Evolutionary conservation across 2,888 invertebrate genomes (phyloP).

Genomic region (Sinohyriopsis cumingii): DNA sequence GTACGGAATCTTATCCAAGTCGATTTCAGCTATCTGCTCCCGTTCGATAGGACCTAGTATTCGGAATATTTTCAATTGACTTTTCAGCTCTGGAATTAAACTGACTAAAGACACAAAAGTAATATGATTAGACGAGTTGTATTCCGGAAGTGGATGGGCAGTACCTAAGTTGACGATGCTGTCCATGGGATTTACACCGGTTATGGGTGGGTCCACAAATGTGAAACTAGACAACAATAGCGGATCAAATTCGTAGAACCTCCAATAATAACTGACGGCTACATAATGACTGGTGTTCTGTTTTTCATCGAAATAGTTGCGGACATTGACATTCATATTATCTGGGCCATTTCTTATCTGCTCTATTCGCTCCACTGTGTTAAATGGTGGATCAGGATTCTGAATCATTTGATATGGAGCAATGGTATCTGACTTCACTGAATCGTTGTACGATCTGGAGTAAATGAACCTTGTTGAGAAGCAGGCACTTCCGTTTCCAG

Average conservation of each 20-base stretch:
- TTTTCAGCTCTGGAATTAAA: slow-evolving; percentile 39
- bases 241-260: slow-evolving; percentile 40
- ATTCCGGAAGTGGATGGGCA: slow-evolving; percentile 63
- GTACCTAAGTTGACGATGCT: slow-evolving; percentile 23
- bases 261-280: slow-evolving; percentile 47
- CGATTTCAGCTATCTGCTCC: slow-evolving; percentile 49
- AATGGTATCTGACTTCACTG: slow-evolving; percentile 34
- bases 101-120: slow-evolving; percentile 53
- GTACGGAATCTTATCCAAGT: slow-evolving; percentile 52
- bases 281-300: slow-evolving; percentile 22
- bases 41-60: slow-evolving; percentile 43
- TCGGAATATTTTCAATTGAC: slow-evolving; percentile 49
- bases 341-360: slow-evolving; percentile 43
- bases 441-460: slow-evolving; percentile 37
- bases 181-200: slow-evolving; percentile 7
- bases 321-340: slow-evolving; percentile 54
- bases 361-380: slow-evolving; percentile 15
- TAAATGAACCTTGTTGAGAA: slow-evolving; percentile 43
- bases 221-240: slow-evolving; percentile 37
- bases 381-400: slow-evolving; percentile 35
- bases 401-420: slow-evolving; percentile 44
- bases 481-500: slow-evolving; percentile 24
- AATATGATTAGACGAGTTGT: slow-evolving; percentile 46
- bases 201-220: slow-evolving; percentile 25
- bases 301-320: slow-evolving; percentile 14